These are phyloP conservation scores for Drosophila macrothrix DNA, from an alignment of 2,888 invertebrate species.

Conservation along the genomic window DNA sequence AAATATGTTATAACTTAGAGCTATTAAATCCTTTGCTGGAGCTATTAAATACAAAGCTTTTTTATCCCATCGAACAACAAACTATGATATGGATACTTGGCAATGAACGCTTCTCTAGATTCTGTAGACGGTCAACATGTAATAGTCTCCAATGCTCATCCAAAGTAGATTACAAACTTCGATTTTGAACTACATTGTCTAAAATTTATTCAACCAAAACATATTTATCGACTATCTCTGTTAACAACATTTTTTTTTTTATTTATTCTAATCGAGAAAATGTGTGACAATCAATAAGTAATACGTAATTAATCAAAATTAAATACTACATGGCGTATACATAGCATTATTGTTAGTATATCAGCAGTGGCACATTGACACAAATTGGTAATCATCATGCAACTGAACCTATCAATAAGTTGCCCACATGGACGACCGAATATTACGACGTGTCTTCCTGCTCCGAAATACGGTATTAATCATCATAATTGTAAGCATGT, in stretches of 20 bases:
- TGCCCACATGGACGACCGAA: constrained; percentile 17
- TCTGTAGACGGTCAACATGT: neutral
- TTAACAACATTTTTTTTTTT: neutral
- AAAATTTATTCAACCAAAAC: neutral
- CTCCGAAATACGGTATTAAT: constrained; percentile 28
- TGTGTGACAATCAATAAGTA: neutral
- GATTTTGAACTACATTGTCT: neutral
- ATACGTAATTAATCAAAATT: neutral
- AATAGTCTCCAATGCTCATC: neutral
- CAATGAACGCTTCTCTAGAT: neutral
- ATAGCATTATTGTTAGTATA: neutral
- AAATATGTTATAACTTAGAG: neutral
- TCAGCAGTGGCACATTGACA: constrained; percentile 47
- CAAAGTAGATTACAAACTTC: neutral
- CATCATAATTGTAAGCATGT: constrained; percentile 13
- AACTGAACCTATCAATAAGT: constrained; percentile 31
- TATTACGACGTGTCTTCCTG: neutral
- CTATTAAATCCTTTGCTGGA: neutral
- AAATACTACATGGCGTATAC: neutral
- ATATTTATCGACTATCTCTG: neutral
- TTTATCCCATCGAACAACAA: neutral
- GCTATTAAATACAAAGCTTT: neutral
- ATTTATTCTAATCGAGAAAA: neutral
- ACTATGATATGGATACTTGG: neutral
- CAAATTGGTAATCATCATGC: constrained; percentile 27